Conservation (phyloP, 2,113 vertebrate genomes). For the Miniopterus natalensis region DNA sequence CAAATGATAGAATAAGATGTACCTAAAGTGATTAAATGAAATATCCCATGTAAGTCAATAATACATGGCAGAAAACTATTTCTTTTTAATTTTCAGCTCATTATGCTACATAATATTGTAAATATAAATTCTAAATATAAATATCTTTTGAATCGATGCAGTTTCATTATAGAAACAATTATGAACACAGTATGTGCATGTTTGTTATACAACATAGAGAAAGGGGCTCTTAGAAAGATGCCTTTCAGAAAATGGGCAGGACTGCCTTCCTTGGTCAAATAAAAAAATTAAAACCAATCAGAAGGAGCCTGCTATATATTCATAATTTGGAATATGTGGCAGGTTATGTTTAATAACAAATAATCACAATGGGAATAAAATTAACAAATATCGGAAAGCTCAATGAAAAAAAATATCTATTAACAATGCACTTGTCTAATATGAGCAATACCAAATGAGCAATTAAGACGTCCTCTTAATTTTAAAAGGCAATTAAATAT, state of each 20-base stretch:
- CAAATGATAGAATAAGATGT: neutral
- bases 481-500: slow-evolving; percentile 29
- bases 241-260: neutral
- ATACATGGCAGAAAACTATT: neutral
- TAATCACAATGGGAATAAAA: slow-evolving; percentile 39
- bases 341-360: neutral
- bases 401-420: neutral
- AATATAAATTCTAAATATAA: slow-evolving; percentile 15
- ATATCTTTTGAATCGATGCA: neutral
- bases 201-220: neutral
- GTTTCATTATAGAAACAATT: slow-evolving; percentile 8
- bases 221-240: neutral
- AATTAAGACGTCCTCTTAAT: slow-evolving; percentile 44
- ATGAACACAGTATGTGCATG: neutral
- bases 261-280: neutral
- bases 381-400: neutral
- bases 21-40: slow-evolving; percentile 31
- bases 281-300: neutral
- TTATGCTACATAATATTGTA: neutral
- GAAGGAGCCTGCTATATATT: neutral
- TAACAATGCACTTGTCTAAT: neutral
- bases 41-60: neutral
- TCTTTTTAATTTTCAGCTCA: slow-evolving; percentile 19
- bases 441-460: neutral
- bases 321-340: neutral